These are phyloP conservation scores for Nanger granti DNA, from an alignment of 2,113 vertebrate genomes.

Conservation along the genomic window DNA sequence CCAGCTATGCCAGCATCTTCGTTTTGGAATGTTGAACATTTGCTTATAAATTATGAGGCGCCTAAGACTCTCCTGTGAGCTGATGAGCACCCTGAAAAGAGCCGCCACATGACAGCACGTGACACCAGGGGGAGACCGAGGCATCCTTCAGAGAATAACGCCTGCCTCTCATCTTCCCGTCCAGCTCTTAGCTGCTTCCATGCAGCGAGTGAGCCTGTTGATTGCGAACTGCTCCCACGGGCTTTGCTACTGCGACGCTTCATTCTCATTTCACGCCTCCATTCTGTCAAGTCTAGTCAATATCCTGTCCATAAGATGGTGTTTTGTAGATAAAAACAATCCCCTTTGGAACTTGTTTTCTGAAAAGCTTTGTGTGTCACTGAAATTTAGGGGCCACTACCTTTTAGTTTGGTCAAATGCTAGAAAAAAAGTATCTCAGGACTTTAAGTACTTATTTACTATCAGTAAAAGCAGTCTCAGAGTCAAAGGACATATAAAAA, in stretches of 20 bases:
- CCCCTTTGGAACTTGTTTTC: constrained; percentile 42
- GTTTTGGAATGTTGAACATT: not conserved
- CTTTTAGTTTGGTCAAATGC: constrained; percentile 1
- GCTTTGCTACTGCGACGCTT: not conserved
- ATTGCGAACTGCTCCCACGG: not conserved
- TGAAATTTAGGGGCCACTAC: constrained; percentile 7
- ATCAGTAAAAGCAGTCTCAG: not conserved
- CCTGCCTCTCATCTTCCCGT: not conserved
- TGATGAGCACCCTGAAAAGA: not conserved
- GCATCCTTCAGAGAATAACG: not conserved
- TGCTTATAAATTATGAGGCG: not conserved
- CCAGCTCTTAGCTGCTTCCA: not conserved
- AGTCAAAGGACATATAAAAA: not conserved
- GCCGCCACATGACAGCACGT: not conserved
- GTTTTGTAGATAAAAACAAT: constrained; percentile 30
- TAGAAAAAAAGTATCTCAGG: not conserved
- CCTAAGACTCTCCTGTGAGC: not conserved
- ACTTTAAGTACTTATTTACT: not conserved
- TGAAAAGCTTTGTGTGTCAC: not conserved
- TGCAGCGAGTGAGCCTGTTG: not conserved
- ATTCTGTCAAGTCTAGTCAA: not conserved
- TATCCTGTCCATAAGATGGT: not conserved
- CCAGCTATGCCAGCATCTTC: not conserved
- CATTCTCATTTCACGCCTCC: not conserved
- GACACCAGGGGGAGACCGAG: not conserved